Base-by-base conservation (phyloP, 2,888 invertebrate genomes). In the Caenorhabditis macrosperma region DNA sequence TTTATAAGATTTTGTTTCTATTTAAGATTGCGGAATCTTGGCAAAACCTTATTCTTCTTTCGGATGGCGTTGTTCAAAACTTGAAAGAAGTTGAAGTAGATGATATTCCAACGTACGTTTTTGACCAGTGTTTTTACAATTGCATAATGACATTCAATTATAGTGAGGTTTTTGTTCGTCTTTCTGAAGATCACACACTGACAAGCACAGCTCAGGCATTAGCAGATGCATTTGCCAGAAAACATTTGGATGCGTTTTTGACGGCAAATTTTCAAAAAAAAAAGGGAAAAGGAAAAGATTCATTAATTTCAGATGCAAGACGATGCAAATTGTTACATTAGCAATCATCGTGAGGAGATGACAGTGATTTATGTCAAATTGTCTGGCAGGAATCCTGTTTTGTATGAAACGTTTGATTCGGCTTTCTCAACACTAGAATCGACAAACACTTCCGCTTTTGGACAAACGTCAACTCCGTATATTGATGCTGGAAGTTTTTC, bases 21-120 rank as follows among this genome's bases (percentile, higher is more conserved):
- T 33, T 84, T 22, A 44, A 83, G 84, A 74, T 86, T 9, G 71
- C 83, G 7, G 66, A 64, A 1, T 30, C 57, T 6, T 85, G 81
- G 80, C 64, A 66, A 2, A 68, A 81, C 54, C 28, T 86, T 2
- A 26, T 86, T 1, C 33, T 86, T 3, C 38, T 83, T 4, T 86
- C 86, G 0, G 81, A 76, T 30, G 82, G 84, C 17, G 79, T 85
- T 0, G 64, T 83, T n/a, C 78, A 84, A 48, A 82, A 82, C 46
- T 22, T 84, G 50, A 82, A 77, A 57, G 78, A 82, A 26, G 74
- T 77, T 1, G 74, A 77, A 17, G 78, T 79, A 2, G 83, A 81
- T 9, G 75, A 81, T 46, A 77, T 81, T 28, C 74, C 79, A 17
- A 57, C 41, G 81, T 83, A 17, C 63, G 79, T 52, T 55, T 30